Evolutionary conservation across 2,797 vertebrate genomes (phyloP).

Genomic region (Psittacula echo): DNA sequence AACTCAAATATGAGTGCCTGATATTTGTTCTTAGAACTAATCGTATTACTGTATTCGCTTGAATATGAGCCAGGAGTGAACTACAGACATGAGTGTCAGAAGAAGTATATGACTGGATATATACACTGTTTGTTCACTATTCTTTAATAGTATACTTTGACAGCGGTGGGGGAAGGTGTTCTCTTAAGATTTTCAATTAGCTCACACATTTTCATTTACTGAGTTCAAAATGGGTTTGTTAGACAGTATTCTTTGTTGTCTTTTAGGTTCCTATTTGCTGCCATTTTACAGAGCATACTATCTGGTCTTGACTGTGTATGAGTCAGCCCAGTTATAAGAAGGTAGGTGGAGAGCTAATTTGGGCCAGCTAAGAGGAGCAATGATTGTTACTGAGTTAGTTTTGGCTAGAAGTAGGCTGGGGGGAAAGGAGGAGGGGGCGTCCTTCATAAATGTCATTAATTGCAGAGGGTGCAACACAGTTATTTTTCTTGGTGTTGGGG

Average conservation of each 20-base stretch:
- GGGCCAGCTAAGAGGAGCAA: neutral
- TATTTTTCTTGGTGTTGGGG: neutral
- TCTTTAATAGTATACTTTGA: neutral
- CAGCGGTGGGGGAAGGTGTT: neutral
- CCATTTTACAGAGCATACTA: neutral
- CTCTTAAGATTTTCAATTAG: neutral
- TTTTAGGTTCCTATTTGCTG: neutral
- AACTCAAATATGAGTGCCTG: neutral
- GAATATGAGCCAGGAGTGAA: conserved; percentile 18
- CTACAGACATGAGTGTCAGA: neutral
- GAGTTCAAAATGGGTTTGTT: neutral
- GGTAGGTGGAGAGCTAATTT: neutral
- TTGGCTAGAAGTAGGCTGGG: neutral
- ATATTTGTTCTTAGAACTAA: neutral
- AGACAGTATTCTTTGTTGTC: neutral
- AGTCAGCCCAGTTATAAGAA: conserved; percentile 35
- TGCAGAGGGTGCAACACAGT: neutral
- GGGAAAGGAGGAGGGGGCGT: accelerated
- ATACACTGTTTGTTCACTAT: neutral
- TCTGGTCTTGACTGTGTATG: neutral
- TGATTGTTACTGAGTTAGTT: neutral
- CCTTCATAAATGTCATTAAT: neutral
- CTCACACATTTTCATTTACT: neutral
- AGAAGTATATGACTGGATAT: neutral
- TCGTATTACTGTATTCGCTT: conserved; percentile 4